phyloP scores from a whole-genome alignment of 2,113 vertebrate genomes.

The Turnix velox region DNA sequence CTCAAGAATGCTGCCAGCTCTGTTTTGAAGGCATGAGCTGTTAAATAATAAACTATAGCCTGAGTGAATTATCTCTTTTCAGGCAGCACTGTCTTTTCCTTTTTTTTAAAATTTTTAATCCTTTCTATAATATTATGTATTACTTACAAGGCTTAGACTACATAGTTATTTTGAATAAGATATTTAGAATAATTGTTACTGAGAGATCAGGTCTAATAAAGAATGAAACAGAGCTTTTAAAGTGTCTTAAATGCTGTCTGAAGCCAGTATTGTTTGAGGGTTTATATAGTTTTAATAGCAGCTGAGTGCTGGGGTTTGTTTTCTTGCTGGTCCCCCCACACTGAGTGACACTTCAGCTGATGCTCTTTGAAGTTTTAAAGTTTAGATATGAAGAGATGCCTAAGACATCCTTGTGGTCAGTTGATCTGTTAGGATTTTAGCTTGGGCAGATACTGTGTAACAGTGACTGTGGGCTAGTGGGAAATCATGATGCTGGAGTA shows the following conservation, averaged over 20 bases:
- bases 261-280: neutral
- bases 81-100: neutral
- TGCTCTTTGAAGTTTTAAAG: neutral
- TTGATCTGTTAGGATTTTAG: neutral
- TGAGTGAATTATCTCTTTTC: neutral
- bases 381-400: neutral
- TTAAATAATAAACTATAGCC: neutral
- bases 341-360: neutral
- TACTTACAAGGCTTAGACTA: neutral
- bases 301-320: neutral
- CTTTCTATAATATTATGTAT: neutral
- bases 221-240: neutral
- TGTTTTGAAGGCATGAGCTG: neutral
- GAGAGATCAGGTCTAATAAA: neutral
- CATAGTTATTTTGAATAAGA: neutral
- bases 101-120: rapidly evolving
- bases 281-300: neutral
- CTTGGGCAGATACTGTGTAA: neutral
- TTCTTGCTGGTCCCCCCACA: neutral
- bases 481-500: neutral
- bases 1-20: neutral
- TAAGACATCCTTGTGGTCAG: neutral
- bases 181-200: neutral
- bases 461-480: neutral
- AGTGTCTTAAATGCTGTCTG: neutral